Base-by-base conservation (phyloP, 2,113 vertebrate genomes). In the Vulpes lagopus region DNA sequence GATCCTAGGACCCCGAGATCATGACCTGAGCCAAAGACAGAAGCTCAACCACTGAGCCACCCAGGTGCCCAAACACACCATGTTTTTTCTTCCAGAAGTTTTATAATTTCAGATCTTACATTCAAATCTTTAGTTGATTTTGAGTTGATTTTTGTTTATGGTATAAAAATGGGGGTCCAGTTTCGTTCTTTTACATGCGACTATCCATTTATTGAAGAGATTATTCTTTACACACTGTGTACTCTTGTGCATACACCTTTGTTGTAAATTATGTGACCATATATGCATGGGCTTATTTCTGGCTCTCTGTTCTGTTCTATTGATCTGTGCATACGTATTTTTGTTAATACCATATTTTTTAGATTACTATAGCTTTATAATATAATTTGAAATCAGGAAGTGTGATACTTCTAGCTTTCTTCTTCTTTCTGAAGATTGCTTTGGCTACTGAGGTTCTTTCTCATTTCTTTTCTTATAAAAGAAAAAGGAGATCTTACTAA, bases 401-500 rank as follows among this genome's bases (percentile, higher is more conserved):
- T 17, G 9, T n/a, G 59, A 65, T 16, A 2, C 27, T 73, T 76
- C 49, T 30, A 59, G 49, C 49, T 65, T 90, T 89, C 9, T 74
- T 57, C 9, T 8, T 64, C 32, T 84, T 55, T 90, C n/a, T 65
- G 49, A 90, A 76, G 59, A 57, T 35, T 59, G 20, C 49, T 76
- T 49, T 83, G 59, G 27, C 22, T 59, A 69, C 59, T 57, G 8
- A 57, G 20, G 27, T 30, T 84, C 67, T 76, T 90, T 74, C 59
- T 35, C 5, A 49, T 74, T 43, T 22, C 62, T 67, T 88, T 82
- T 88, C 88, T 92, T 88, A 32, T 23, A 95, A 62, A 35, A 96
- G 27, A 83, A 88, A 78, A 84, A 86, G 38, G 14, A 82, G 57
- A 38, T 69, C 17, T 82, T 69, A 87, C 30, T 2, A 80, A 83